These are phyloP conservation scores for Dexiosoma caninum DNA, from an alignment of 2,888 invertebrate species.

Conservation along the genomic window DNA sequence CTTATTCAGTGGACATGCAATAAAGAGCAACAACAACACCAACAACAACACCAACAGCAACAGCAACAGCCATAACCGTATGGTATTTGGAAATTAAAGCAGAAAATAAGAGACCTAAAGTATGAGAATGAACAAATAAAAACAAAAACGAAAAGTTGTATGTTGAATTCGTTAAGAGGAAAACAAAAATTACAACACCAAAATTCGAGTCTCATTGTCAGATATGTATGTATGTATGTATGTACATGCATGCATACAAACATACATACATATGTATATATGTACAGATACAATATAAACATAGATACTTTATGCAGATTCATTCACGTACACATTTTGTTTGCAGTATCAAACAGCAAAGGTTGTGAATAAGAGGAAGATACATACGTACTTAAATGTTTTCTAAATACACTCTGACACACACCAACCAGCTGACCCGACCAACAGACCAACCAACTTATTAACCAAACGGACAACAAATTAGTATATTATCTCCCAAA, in stretches of 20 bases:
- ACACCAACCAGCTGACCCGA: not conserved
- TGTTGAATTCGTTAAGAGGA: not conserved
- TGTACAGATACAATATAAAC: no score
- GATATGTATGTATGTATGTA: not conserved
- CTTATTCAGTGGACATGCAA: slow-evolving; percentile 21
- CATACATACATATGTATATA: no score
- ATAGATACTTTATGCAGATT: no score
- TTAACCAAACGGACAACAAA: slow-evolving; percentile 12
- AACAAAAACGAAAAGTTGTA: not conserved
- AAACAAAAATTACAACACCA: not conserved
- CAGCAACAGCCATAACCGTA: slow-evolving; percentile 32
- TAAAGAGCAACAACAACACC: slow-evolving; percentile 40
- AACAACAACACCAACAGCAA: slow-evolving; percentile 38
- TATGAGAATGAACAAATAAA: not conserved
- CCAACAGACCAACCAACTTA: not conserved
- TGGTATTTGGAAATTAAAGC: slow-evolving; percentile 30
- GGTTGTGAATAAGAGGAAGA: not conserved
- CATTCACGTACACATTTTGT: slow-evolving; percentile 1
- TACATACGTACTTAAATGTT: no score
- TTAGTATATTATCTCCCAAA: slow-evolving; percentile 26
- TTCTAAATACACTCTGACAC: no score
- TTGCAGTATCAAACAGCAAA: not conserved
- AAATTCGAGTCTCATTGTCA: not conserved
- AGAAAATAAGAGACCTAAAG: not conserved
- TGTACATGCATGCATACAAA: not conserved